Percentiles rank a stretch among this genome's conserved stretches.
phyloP scores from a whole-genome alignment of 2,797 vertebrate species.

The Chiroxiphia lanceolata region DNA sequence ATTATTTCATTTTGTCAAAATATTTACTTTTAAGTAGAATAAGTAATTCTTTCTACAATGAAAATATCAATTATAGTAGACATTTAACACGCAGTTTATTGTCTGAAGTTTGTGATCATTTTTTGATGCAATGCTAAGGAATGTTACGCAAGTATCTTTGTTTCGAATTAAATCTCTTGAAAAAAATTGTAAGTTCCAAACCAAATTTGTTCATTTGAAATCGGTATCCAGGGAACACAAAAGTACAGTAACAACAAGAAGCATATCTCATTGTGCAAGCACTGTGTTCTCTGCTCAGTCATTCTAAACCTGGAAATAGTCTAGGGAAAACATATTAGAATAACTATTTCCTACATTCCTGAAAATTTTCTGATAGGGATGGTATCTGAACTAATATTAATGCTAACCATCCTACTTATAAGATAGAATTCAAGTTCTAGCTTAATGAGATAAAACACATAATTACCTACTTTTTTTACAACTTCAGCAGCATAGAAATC shows the following conservation, averaged over 20 bases:
- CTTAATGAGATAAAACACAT: neutral
- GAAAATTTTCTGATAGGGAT: neutral
- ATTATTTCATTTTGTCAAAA: neutral
- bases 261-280: neutral
- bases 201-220: neutral
- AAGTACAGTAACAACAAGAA: neutral
- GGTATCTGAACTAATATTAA: neutral
- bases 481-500: neutral
- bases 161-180: neutral
- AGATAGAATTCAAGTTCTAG: neutral
- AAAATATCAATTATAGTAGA: neutral
- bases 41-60: neutral
- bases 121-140: neutral
- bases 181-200: neutral
- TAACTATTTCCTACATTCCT: neutral
- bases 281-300: neutral
- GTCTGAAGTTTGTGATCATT: neutral
- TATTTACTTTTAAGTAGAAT: slow-evolving; percentile 4
- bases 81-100: neutral
- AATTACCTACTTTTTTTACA: neutral
- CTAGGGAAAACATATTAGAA: neutral
- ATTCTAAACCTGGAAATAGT: neutral
- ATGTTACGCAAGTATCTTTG: neutral
- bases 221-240: neutral
- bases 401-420: neutral